Evolutionary conservation across 2,113 vertebrate genomes (phyloP).

Genomic region (Anas platyrhynchos): DNA sequence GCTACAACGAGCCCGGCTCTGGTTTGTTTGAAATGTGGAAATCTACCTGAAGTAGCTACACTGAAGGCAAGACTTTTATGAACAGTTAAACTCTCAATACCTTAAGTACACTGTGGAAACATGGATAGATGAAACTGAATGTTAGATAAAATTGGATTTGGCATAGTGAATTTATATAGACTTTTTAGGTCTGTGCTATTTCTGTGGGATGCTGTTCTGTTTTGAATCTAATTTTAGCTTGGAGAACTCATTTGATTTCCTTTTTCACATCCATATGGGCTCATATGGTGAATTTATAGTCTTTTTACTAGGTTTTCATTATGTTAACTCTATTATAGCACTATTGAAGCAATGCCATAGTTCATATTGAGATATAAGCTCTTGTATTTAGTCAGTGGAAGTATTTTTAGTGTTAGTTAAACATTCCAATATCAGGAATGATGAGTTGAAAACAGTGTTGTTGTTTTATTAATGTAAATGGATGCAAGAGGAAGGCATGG

Average conservation of each 20-base stretch:
- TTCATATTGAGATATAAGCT: constrained; percentile 2
- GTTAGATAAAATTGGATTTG: constrained; percentile 66
- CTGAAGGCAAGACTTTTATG: background rate
- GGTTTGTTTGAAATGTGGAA: background rate
- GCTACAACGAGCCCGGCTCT: background rate
- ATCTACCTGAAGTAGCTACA: background rate
- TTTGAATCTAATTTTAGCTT: constrained; percentile 70
- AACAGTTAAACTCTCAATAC: constrained; percentile 49
- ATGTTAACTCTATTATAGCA: constrained; percentile 59
- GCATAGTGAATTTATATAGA: constrained; percentile 61
- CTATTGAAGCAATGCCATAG: constrained; percentile 24
- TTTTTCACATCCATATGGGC: constrained; percentile 65
- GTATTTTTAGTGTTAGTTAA: background rate
- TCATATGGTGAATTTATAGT: constrained; percentile 60
- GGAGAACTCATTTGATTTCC: constrained; percentile 61
- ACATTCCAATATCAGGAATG: background rate
- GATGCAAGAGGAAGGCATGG: background rate
- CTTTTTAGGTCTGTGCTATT: constrained; percentile 57
- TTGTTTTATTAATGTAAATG: background rate
- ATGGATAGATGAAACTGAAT: constrained; percentile 21
- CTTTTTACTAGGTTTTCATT: constrained; percentile 63
- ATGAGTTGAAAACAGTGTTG: background rate
- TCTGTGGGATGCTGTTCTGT: constrained; percentile 59
- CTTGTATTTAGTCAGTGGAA: background rate
- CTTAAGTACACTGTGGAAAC: constrained; percentile 43